Base-by-base conservation (phyloP, 2,888 invertebrate species). In the Drosophila rubida region DNA sequence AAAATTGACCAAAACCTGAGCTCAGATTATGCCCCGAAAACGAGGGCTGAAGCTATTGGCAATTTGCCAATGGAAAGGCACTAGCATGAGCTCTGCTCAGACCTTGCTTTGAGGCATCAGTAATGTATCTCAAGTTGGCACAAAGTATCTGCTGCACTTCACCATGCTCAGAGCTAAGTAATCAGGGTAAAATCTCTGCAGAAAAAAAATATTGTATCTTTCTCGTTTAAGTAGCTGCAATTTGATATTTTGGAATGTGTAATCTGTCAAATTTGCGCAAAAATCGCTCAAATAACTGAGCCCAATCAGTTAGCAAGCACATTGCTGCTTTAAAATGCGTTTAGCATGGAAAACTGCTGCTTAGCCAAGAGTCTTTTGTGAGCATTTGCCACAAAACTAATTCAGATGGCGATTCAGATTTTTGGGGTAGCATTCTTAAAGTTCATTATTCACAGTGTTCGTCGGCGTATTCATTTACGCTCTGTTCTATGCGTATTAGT, bases 401-500 rank as follows among this genome's bases (percentile, higher is more conserved):
- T 48, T 48, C 48, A 32, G 16, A n/a, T n/a, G n/a, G n/a, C n/a
- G n/a, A n/a, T n/a, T 30, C 8, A 2, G 13, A 39, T 30, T 60
- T 37, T 16, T 22, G 16, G 8, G 13, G 44, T 25, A 35, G 6
- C 7, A 44, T 19, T 45, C 7, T 25, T 44, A 37, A 30, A 53
- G 35, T 63, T 57, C 16, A 30, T 61, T 54, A 32, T 16, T 22
- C 46, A 59, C 35, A 48, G 37, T 46, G 50, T 62, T 57, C 27
- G 23, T 35, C 8, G 13, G 9, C 44, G 35, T 16, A 41, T 37
- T 50, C 49, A 57, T 64, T 73, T 59, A 53, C 42, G 39, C 39
- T n/a, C 23, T 14, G 55, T 51, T 42, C 59, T 42, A 59, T 69
- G 41, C 48, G 30, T 50, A 63, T 57, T 58, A 64, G 53, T 60